Evolutionary conservation across 2,113 vertebrate genomes (phyloP), one percentile per base, ranked within the genome.

Genomic region (Xiphophorus hellerii): DNA sequence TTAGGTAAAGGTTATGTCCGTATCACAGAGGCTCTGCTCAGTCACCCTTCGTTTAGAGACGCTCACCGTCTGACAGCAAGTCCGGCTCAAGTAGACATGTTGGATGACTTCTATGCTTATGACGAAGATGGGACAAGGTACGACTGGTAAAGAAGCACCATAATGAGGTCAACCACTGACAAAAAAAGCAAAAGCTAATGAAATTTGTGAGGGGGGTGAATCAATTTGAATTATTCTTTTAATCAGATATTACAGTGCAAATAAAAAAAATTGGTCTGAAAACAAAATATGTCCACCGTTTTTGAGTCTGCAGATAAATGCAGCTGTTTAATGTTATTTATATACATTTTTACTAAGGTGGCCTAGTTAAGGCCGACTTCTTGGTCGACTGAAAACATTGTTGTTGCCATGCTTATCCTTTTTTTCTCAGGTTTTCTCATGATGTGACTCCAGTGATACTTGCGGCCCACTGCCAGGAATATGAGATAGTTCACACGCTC

Each of bases 61-160:
- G 95, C 95, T 62, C 95, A 93, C 71, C 94, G 96, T 75, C 94
- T 99, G 58, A 96, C 97, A 0, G 92, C 95, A 6, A 98, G 97
- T 5, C 98, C 98, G 3, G 96, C 97, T 82, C 96, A 99, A 81
- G 96, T 94, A 0, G 96, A 98, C 79, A 94, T 97, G 66, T 93
- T 96, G 0, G 97, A 99, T 35, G 98, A 99, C 87, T 99, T 99
- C 90, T 99, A 98, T n/a, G 98, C 98, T 1, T 99, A 99, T 0
- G 98, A 99, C 14, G 98, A 99, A 74, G 98, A 99, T 0, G 98
- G 98, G 9, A 98, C 97, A 0, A 94, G 98, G 93, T 92, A 54
- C 74, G 79, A 42, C 27, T 20, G 22, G 2, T 58, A 58, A 58
- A 58, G 51, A 58, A 25, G 51, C 51, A 58, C 17, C 22, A 58